Evolutionary conservation across 2,888 invertebrate species (phyloP).

Genomic region (Lasioglossum malachurum): DNA sequence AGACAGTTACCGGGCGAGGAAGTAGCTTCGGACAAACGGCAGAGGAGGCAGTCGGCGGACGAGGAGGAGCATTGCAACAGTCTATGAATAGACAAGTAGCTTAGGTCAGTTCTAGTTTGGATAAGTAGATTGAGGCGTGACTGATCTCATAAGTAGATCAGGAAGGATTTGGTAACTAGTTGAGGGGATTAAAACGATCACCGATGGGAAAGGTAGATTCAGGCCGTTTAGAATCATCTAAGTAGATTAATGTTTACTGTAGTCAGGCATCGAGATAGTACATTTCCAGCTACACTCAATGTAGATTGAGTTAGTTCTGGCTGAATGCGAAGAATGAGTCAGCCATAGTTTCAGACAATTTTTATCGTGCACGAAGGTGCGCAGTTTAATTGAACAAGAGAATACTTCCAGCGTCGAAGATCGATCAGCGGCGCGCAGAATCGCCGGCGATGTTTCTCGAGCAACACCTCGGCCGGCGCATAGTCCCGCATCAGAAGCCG

Average conservation of each 20-base stretch:
- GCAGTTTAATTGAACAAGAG: not conserved
- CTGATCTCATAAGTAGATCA: not conserved
- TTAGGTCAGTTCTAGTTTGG: constrained; percentile 18
- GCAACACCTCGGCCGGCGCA: not conserved
- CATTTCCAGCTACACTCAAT: not conserved
- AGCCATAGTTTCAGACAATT: not conserved
- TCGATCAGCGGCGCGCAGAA: not conserved
- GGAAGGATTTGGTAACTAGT: not conserved
- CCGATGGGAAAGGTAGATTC: not conserved
- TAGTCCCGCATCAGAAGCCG: not conserved
- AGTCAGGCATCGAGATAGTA: not conserved
- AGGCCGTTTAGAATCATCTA: not conserved
- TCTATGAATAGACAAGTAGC: not conserved
- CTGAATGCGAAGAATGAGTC: not conserved
- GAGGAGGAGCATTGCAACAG: not conserved
- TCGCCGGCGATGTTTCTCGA: not conserved
- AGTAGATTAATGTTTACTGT: not conserved
- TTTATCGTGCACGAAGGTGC: not conserved
- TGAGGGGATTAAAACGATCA: not conserved
- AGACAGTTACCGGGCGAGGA: not conserved
- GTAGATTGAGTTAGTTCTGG: not conserved
- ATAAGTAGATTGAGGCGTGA: not conserved
- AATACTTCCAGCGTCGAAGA: not conserved
- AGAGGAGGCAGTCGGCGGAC: not conserved
- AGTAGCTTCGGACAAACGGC: not conserved